Evolutionary conservation across 2,888 invertebrate genomes (phyloP), one percentile per base, ranked within the genome.

Genomic region (Pheosia gnoma): DNA sequence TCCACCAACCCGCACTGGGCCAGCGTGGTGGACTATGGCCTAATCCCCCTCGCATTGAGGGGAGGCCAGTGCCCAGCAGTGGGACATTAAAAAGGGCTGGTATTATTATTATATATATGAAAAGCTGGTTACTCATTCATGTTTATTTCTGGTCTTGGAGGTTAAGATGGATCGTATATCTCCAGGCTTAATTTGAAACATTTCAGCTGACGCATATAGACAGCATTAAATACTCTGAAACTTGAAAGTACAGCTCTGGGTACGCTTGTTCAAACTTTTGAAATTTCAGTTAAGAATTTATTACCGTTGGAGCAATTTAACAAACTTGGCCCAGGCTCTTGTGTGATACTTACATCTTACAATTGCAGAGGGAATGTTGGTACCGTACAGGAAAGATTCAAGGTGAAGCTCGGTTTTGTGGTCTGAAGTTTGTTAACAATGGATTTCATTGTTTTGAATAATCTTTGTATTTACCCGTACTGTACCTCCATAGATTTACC

Each of bases 201-300:
- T 59, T 49, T 36, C 47, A 63, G 60, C 62, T 64, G 70, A 64
- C 63, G 71, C 62, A 60, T 62, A 56, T 62, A 52, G 65, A 70
- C 68, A 68, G 57, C 57, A 41, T 63, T 61, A 53, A 66, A 74
- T 67, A 66, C 63, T 62, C 52, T 38, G 56, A 65, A 74, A 80
- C 66, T 78, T 74, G 1, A 58, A 79, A 82, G 75, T 78, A 71
- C 72, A 78, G 77, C 73, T 65, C 57, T 39, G 78, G 78, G 79
- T 73, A 77, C 70, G 74, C 69, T 80, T 78, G 71, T 70, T 71
- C 68, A 67, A 79, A 82, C 78, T 82, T 82, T 72, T 76, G 80
- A 74, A 78, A 80, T 79, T 80, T 77, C 74, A 70, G 67, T 69
- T 59, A 66, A 72, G 76, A 80, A 80, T 82, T 82, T 81, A 81